phyloP scores from a whole-genome alignment of 2,888 invertebrate genomes.

The Lamellibrachia columna region DNA sequence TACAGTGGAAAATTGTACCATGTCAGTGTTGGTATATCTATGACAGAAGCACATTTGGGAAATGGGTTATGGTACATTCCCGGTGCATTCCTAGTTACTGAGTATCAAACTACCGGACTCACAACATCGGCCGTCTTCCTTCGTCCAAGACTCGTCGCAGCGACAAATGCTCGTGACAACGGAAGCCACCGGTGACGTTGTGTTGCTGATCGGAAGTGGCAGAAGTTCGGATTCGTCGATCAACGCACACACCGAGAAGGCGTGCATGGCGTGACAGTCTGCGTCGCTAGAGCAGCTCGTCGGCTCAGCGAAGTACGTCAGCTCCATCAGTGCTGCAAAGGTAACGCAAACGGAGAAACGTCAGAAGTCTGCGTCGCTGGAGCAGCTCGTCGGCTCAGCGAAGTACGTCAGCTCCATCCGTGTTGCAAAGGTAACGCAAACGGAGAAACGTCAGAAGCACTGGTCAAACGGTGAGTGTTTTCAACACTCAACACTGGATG shows the following conservation, averaged over 20 bases:
- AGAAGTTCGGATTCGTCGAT: background rate
- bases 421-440: background rate
- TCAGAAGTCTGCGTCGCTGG: background rate
- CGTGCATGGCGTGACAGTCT: conserved; percentile 1
- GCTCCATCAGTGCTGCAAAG: background rate
- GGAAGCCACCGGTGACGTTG: background rate
- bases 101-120: background rate
- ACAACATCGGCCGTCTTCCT: background rate
- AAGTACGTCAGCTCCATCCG: background rate
- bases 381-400: background rate
- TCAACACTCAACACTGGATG: background rate
- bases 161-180: background rate
- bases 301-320: background rate
- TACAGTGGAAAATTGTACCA: no score
- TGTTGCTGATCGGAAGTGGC: conserved; percentile 9
- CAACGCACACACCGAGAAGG: conserved; percentile 4
- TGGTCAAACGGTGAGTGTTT: no score
- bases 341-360: background rate
- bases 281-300: background rate
- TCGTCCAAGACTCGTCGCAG: background rate
- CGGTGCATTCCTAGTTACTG: no score
- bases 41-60: no score
- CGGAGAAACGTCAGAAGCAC: background rate
- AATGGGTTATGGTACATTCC: no score
- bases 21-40: no score